Evolutionary conservation across 2,797 vertebrate species (phyloP), one percentile per base, ranked within the genome.

Genomic region (Characodon lateralis): DNA sequence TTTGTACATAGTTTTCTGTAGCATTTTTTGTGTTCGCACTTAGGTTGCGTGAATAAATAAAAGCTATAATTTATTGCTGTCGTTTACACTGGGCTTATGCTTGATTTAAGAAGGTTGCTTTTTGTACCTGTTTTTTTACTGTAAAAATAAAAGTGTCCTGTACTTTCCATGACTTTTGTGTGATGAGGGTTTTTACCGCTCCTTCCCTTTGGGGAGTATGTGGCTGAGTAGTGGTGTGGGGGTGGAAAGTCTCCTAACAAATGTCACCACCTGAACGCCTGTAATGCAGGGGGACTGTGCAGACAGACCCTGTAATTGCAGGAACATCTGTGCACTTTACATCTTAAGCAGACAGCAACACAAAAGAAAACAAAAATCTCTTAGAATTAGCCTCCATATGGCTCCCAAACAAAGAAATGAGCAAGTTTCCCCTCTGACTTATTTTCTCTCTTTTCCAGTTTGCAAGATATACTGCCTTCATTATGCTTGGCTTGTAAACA

Each of bases 261-360:
- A 95, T 91, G 92, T 91, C 86, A 88, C 92, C 91, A 94, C 93
- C 95, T 95, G 94, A 95, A 94, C 88, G 72, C 51, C 78, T 89
- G 71, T 78, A 87, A 85, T 87, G 88, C 87, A 89, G 88, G 85
- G 76, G 82, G 82, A 78, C 84, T 76, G 71, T 82, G 70, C 83
- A 89, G 76, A 55, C 83, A 79, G 75, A 53, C 85, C 88, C 92
- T 92, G 89, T 92, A 94, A 95, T 94, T 94, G 91, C 86, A 87
- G 81, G 87, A 93, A 95, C 95, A 96, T 96, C 94, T 96, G 95
- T 94, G 90, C 91, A 87, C 80, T 91, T 93, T 91, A 94, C 90
- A 85, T 94, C 91, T 93, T 90, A 87, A 90, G 88, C 85, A 85
- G 80, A 75, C 74, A 43, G 41, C 75, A 80, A 70, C 86, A 89